Evolutionary conservation across 2,113 vertebrate genomes (phyloP).

Genomic region (Misgurnus mizolepis): DNA sequence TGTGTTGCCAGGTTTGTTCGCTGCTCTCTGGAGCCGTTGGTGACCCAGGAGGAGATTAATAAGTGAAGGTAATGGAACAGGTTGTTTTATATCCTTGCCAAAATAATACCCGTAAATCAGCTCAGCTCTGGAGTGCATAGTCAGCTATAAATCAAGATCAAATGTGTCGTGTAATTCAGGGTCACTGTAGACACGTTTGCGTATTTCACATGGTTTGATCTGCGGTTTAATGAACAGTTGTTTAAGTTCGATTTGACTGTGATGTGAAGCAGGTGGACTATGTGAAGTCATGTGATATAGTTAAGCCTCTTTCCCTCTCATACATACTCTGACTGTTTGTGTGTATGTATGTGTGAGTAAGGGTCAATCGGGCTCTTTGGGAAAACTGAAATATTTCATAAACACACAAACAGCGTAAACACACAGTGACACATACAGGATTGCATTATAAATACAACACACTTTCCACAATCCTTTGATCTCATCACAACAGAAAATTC

Average conservation of each 20-base stretch:
- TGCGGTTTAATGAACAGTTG: not conserved
- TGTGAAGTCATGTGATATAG: conserved; percentile 68
- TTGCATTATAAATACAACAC: not conserved
- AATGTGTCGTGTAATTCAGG: not conserved
- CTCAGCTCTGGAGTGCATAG: conserved; percentile 14
- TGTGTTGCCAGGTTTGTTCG: conserved; percentile 37
- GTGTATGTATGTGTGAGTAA: conserved; percentile 2
- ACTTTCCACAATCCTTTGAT: not conserved
- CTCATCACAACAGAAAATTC: not conserved
- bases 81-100: not conserved
- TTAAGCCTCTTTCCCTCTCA: conserved; percentile 73
- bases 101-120: conserved; percentile 35
- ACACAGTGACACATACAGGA: not conserved
- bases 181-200: too few species aligned
- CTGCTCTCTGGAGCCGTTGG: conserved; percentile 32
- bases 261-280: conserved; percentile 57
- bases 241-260: conserved; percentile 52
- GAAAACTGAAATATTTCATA: conserved; percentile 24
- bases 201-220: too few species aligned
- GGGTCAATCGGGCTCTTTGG: not conserved
- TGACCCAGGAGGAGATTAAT: conserved; percentile 34
- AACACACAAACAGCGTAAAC: not conserved
- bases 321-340: conserved; percentile 56
- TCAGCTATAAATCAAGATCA: not conserved
- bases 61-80: not conserved